Percentiles rank a stretch among this genome's conserved stretches.
Evolutionary conservation across 2,888 invertebrate genomes (phyloP).

Genomic region (Melipona beecheii): DNA sequence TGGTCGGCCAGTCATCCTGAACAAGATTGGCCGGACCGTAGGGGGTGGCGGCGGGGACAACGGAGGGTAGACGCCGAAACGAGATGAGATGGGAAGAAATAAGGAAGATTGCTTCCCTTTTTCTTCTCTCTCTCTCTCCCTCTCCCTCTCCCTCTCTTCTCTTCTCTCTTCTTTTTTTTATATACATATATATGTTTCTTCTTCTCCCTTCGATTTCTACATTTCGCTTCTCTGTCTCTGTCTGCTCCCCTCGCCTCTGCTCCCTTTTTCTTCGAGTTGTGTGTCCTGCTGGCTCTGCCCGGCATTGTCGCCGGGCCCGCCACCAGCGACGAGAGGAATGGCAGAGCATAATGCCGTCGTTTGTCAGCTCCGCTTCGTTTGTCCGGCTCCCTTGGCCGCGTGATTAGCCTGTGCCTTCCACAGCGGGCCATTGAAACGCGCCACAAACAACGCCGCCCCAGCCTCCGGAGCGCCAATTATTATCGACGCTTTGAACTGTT

Average conservation of each 20-base stretch:
- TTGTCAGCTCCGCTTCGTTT: slow-evolving; percentile 51
- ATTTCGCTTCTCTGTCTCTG: background rate
- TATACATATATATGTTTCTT: background rate
- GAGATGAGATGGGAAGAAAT: slow-evolving; percentile 58
- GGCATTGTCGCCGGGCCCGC: slow-evolving; percentile 56
- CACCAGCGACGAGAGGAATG: slow-evolving; percentile 44
- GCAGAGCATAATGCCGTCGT: slow-evolving; percentile 52
- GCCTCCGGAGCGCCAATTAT: slow-evolving; percentile 41
- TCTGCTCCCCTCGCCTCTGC: background rate
- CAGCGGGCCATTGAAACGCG: slow-evolving; percentile 42
- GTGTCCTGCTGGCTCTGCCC: slow-evolving; percentile 38
- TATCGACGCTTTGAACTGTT: slow-evolving; percentile 42
- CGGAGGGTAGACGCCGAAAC: slow-evolving; percentile 44
- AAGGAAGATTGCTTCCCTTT: slow-evolving; percentile 58
- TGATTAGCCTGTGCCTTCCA: slow-evolving; percentile 49
- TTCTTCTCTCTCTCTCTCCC: slow-evolving; percentile 27
- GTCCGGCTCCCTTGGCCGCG: slow-evolving; percentile 33
- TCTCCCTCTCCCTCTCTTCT: background rate
- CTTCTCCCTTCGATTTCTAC: background rate
- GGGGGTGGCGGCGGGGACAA: slow-evolving; percentile 39
- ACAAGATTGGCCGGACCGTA: slow-evolving; percentile 51
- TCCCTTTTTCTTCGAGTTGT: slow-evolving; percentile 30
- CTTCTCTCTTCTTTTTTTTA: background rate
- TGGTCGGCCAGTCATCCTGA: slow-evolving; percentile 60
- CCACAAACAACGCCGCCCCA: slow-evolving; percentile 30